phyloP scores from a whole-genome alignment of 2,888 invertebrate genomes.

The Acrocyrtus sp. region DNA sequence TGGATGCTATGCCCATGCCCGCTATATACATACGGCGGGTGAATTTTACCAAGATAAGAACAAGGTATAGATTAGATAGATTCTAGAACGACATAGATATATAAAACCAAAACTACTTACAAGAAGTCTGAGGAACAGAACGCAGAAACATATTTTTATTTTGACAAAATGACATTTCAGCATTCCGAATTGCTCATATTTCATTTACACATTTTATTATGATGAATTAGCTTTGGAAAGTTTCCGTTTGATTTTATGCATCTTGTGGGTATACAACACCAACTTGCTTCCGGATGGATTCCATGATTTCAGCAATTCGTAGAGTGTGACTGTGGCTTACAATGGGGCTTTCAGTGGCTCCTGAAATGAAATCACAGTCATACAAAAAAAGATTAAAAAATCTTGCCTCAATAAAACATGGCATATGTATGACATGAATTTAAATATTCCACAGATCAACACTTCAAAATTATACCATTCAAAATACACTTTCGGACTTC shows the following conservation, averaged over 20 bases:
- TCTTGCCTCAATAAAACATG: neutral
- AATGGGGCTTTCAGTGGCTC: conserved; percentile 75
- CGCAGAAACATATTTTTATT: too few species aligned
- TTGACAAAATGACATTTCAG: neutral
- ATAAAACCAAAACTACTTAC: too few species aligned
- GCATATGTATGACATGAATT: neutral
- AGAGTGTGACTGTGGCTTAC: conserved; percentile 77
- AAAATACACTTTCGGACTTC: conserved; percentile 64
- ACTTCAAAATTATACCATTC: too few species aligned
- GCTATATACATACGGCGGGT: too few species aligned
- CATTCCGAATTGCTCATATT: neutral
- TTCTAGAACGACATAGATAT: too few species aligned
- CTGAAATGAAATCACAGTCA: conserved; percentile 65
- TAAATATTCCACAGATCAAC: neutral
- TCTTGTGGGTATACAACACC: conserved; percentile 72
- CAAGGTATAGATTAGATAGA: too few species aligned
- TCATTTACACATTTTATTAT: neutral
- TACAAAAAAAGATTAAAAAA: neutral
- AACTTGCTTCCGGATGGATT: conserved; percentile 77
- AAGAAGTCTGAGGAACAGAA: too few species aligned
- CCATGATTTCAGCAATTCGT: conserved; percentile 77
- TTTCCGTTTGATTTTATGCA: neutral
- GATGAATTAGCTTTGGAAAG: neutral
- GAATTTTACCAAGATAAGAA: too few species aligned
- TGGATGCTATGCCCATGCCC: too few species aligned